Conservation (phyloP, 2,888 invertebrate genomes). For the Brachypterus glaber region DNA sequence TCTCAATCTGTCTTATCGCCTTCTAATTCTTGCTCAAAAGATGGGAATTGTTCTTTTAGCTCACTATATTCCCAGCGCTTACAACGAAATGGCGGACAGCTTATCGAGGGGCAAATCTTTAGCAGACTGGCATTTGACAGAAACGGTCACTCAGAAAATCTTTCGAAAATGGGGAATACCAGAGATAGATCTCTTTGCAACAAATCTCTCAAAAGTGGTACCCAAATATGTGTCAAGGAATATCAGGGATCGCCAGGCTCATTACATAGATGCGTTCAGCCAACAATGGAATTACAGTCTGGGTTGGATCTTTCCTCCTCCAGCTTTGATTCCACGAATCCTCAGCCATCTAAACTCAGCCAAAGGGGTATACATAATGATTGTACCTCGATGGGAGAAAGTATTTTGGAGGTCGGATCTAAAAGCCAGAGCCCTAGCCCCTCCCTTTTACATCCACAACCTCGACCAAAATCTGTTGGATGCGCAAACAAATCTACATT, state of each 20-base stretch:
- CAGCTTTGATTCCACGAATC: slow-evolving; percentile 24
- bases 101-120: slow-evolving; percentile 13
- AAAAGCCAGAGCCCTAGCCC: slow-evolving; percentile 24
- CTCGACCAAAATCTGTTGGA: slow-evolving; percentile 15
- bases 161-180: slow-evolving; percentile 19
- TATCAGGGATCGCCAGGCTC: slow-evolving; percentile 10
- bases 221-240: slow-evolving; percentile 14
- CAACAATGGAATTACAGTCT: slow-evolving; percentile 16
- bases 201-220: slow-evolving; percentile 16
- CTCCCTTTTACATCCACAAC: slow-evolving; percentile 16
- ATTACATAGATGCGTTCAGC: slow-evolving; percentile 20
- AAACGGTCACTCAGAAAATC: slow-evolving; percentile 11
- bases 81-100: slow-evolving; percentile 21
- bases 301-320: slow-evolving; percentile 29
- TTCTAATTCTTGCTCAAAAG: slow-evolving; percentile 11
- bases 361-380: slow-evolving; percentile 22
- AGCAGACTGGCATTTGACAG: slow-evolving; percentile 18
- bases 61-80: slow-evolving; percentile 18
- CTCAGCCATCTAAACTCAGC: slow-evolving; percentile 23
- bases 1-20: slow-evolving; percentile 2
- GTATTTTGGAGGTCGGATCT: slow-evolving; percentile 30
- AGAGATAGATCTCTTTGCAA: slow-evolving; percentile 20
- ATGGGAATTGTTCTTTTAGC: slow-evolving; percentile 9
- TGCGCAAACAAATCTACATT: slow-evolving; percentile 14
- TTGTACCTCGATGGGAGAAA: slow-evolving; percentile 21